Evolutionary conservation across 2,888 invertebrate genomes (phyloP).

Genomic region (Heteromurus nitidus): DNA sequence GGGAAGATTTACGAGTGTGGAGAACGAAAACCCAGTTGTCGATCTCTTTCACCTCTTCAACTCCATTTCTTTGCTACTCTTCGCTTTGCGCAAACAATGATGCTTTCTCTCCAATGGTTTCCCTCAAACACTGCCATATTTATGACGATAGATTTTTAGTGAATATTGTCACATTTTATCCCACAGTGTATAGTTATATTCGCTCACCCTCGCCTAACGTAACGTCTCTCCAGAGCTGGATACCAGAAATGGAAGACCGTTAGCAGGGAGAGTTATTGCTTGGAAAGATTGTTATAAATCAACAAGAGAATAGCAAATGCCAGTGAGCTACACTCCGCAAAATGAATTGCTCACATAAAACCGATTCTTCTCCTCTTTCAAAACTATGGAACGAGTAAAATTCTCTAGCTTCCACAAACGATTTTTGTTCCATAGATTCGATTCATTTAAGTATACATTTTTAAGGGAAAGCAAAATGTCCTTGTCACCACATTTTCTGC

Average conservation of each 20-base stretch:
- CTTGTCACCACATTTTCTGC: too few species aligned
- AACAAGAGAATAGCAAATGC: slow-evolving; percentile 50
- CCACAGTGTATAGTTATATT: neutral
- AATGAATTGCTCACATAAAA: slow-evolving; percentile 59
- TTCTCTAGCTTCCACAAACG: slow-evolving; percentile 6
- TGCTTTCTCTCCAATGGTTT: neutral
- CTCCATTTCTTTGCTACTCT: neutral
- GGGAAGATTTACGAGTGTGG: too few species aligned
- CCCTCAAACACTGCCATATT: slow-evolving; percentile 10
- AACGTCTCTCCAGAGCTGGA: neutral
- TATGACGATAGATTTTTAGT: slow-evolving; percentile 47
- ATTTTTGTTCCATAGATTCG: too few species aligned
- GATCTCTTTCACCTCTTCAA: neutral
- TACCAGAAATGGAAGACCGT: slow-evolving; percentile 36
- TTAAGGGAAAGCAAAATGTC: too few species aligned
- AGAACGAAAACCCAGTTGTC: neutral
- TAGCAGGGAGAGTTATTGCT: slow-evolving; percentile 56
- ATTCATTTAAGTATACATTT: too few species aligned
- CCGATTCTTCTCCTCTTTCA: slow-evolving; percentile 27
- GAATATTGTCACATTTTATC: slow-evolving; percentile 32
- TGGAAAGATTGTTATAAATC: slow-evolving; percentile 53
- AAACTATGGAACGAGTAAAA: slow-evolving; percentile 14
- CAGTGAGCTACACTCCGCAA: slow-evolving; percentile 44
- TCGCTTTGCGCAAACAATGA: neutral
- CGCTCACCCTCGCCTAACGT: neutral